A percentile compares a stretch with the other conserved stretches of the same genome.
Conservation (phyloP, 2,888 invertebrate species). For the Tetragnatha montana region DNA sequence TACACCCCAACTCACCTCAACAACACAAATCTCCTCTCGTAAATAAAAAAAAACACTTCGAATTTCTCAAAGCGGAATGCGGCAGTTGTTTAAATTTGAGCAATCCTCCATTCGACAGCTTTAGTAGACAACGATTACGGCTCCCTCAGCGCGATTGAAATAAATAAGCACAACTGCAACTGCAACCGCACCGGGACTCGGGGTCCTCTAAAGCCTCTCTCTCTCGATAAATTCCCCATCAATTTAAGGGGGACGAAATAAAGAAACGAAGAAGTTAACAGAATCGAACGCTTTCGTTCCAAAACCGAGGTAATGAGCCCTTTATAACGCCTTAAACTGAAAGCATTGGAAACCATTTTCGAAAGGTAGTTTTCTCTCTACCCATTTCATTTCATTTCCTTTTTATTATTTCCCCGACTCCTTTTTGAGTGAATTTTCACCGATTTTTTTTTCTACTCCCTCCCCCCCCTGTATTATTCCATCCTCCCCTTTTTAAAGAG, state of each 20-base stretch:
- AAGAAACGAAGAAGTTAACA: slow-evolving; percentile 27
- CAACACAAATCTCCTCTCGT: no score
- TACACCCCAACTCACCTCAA: no score
- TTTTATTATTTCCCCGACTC: background rate
- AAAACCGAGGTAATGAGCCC: slow-evolving; percentile 59
- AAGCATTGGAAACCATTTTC: slow-evolving; percentile 65
- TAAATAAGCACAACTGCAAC: slow-evolving; percentile 10
- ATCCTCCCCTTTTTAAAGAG: slow-evolving; percentile 13
- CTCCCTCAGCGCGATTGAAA: background rate
- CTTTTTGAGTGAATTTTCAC: slow-evolving; percentile 4
- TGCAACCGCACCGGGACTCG: slow-evolving; percentile 7
- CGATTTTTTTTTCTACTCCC: slow-evolving; percentile 7
- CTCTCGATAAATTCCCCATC: slow-evolving; percentile 61
- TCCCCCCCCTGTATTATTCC: slow-evolving; percentile 32
- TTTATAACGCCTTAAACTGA: slow-evolving; percentile 63
- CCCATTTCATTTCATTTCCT: slow-evolving; percentile 45
- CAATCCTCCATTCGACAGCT: no score
- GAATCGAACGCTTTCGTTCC: slow-evolving; percentile 49
- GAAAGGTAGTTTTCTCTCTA: slow-evolving; percentile 51
- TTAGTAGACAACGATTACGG: background rate
- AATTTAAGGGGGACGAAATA: slow-evolving; percentile 34
- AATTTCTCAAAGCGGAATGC: no score
- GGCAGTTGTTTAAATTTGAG: no score
- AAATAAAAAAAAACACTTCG: no score
- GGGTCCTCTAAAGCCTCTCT: slow-evolving; percentile 3